Base-by-base conservation (phyloP, 2,888 invertebrate genomes). In the Nebria salina region DNA sequence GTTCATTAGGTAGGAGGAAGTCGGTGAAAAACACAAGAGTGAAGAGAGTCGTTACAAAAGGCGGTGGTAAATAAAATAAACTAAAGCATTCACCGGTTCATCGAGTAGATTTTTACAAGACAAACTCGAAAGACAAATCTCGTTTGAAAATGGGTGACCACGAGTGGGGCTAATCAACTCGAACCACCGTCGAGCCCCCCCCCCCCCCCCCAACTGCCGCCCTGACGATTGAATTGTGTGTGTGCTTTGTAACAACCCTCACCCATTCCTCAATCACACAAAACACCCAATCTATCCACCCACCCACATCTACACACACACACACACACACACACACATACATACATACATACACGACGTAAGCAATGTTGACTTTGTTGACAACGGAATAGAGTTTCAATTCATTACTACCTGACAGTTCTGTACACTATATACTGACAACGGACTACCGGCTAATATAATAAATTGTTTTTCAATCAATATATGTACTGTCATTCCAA, bases 41-140 rank as follows among this genome's bases (percentile, higher is more conserved):
- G 68, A 79, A 68, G 15, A 73, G 26, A 41, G 54, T 77, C 73
- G 43, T 26, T 34, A 42, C 72, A 75, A 75, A 70, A 75, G 66
- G 75, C 73, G 26, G 26, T 26, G 20, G 20, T 68, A 54, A 68
- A 25, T 68, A 68, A 68, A 20, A 20, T 70, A 83, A 82, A 76
- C 79, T 72, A 72, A 82, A 76, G 76, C 76, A 82, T 82, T 78
- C 68, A 82, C n/a, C 26, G 41, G 25, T 73, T 73, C 25, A 70
- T 25, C 70, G 26, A 20, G 6, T 25, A 34, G 70, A 20, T 70
- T 70, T 70, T 70, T 70, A 85, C 85, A 86, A 86, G 87, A 86
- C 85, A 87, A 88, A 88, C 88, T 88, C 87, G 86, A 88, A 88
- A 87, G 87, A 87, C 87, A 87, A 87, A 88, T 85, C 84, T 85